Conservation (phyloP, 2,113 vertebrate species). For the Mungos mungo region DNA sequence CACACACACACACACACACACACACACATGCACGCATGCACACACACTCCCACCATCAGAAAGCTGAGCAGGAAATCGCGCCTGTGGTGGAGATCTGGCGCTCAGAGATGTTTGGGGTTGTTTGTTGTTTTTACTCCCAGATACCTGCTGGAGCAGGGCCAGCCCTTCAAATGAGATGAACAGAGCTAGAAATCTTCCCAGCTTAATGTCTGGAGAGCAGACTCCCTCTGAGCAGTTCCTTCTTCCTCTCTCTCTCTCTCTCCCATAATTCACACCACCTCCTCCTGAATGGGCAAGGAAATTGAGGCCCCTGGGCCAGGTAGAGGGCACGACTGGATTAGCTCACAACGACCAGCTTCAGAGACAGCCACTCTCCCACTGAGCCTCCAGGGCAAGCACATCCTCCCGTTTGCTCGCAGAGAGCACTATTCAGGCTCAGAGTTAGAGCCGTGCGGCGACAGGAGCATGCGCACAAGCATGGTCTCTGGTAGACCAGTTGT, state of each 20-base stretch:
- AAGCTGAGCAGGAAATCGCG: conserved; percentile 3
- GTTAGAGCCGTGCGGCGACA: fast-evolving
- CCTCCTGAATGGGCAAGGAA: background rate
- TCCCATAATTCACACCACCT: background rate
- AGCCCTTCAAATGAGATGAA: background rate
- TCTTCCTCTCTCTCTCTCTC: background rate
- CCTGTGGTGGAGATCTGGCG: background rate
- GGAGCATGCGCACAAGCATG: fast-evolving
- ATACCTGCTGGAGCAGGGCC: background rate
- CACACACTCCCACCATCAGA: background rate
- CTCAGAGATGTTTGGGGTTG: conserved; percentile 20
- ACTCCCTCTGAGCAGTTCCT: background rate
- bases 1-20: too few species aligned
- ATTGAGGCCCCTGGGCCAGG: background rate
- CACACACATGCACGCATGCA: background rate
- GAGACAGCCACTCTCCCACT: background rate
- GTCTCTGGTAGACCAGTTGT: background rate
- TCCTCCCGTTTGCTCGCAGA: background rate
- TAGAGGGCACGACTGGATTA: background rate
- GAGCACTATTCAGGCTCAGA: background rate
- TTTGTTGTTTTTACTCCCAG: conserved; percentile 34
- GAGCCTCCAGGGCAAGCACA: background rate
- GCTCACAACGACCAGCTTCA: background rate
- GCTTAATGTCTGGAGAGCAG: background rate
- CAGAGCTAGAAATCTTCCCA: background rate